Percentiles rank a stretch among this genome's conserved stretches.
These are phyloP conservation scores for Phylloscopus trochiloides DNA, from an alignment of 2,113 vertebrate species.

Conservation along the genomic window DNA sequence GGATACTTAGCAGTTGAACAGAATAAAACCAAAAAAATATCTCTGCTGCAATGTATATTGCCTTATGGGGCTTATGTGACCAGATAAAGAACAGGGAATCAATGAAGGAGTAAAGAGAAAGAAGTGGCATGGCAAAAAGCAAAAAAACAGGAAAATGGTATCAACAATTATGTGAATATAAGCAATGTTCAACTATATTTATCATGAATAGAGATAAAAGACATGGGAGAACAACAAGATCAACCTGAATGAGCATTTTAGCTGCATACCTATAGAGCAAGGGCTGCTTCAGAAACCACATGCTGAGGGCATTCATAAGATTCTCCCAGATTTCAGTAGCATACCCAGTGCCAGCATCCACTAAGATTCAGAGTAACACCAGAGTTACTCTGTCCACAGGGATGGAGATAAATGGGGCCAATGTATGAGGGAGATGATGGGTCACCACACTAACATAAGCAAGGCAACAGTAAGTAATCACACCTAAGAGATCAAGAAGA, in stretches of 20 bases:
- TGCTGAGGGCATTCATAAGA: rapidly evolving
- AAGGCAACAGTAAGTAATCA: background rate
- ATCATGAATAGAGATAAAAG: background rate
- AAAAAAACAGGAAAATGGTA: background rate
- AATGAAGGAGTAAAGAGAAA: background rate
- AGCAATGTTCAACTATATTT: background rate
- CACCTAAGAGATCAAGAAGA: background rate
- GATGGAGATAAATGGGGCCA: background rate
- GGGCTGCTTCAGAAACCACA: background rate
- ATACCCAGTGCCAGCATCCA: background rate
- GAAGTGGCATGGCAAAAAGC: background rate
- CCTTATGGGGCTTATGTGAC: background rate
- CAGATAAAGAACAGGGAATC: background rate
- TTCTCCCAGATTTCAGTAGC: background rate
- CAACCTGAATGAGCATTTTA: background rate
- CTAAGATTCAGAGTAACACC: background rate
- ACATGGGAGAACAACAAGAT: background rate
- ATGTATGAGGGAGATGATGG: background rate
- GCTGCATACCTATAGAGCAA: background rate
- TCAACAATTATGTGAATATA: background rate
- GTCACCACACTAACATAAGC: background rate
- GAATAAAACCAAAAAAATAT: background rate
- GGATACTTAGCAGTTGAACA: background rate
- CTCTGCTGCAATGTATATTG: background rate
- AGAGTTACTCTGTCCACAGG: background rate